Conservation (phyloP, 2,113 vertebrate species). For the Psammodynastes pulverulentus region DNA sequence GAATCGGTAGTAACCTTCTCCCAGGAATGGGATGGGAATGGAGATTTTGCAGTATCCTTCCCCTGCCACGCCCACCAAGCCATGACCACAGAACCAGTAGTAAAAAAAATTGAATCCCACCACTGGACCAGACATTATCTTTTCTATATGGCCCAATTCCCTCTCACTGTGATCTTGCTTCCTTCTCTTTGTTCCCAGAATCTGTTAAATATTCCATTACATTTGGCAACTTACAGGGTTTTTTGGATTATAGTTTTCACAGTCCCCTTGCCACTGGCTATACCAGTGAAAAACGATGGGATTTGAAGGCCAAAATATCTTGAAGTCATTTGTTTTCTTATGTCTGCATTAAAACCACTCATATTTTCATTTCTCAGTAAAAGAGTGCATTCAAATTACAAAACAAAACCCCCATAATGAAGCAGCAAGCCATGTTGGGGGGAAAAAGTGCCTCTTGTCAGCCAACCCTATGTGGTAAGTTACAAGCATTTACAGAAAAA, state of each 20-base stretch:
- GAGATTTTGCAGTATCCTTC: no score
- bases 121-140: not conserved
- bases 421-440: not conserved
- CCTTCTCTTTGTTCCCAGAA: not conserved
- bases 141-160: not conserved
- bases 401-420: not conserved
- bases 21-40: no score
- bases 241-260: not conserved
- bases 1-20: no score
- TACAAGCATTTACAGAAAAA: not conserved
- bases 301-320: not conserved
- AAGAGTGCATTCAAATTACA: not conserved
- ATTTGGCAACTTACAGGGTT: not conserved
- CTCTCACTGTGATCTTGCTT: not conserved
- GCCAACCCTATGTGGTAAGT: not conserved
- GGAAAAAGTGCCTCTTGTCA: not conserved
- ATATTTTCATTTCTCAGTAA: not conserved
- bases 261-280: not conserved
- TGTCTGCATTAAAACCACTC: not conserved
- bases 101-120: no score
- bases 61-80: no score
- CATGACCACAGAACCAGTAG: no score
- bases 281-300: not conserved
- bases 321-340: not conserved
- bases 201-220: not conserved